These are phyloP conservation scores for Drosophila paranaensis DNA, from an alignment of 2,888 invertebrate genomes.

Conservation along the genomic window DNA sequence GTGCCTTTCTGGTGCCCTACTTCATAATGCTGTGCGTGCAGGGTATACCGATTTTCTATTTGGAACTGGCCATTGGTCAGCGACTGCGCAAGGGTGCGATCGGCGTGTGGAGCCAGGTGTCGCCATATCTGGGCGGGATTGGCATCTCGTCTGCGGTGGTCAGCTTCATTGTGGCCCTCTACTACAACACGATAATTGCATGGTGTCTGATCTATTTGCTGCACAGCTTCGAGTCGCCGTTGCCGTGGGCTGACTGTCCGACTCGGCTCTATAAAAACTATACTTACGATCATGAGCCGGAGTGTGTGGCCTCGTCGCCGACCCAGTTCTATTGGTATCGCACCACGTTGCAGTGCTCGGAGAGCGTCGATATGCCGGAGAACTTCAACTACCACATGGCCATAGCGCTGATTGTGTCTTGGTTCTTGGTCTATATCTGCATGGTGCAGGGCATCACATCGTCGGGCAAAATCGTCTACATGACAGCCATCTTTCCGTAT, in stretches of 20 bases:
- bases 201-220: slow-evolving; percentile 98
- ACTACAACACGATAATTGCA: slow-evolving; percentile 98
- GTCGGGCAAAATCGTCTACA: slow-evolving; percentile 97
- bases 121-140: slow-evolving; percentile 94
- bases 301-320: slow-evolving; percentile 93
- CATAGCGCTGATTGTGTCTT: slow-evolving; percentile 93
- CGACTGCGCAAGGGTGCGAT: slow-evolving; percentile 96
- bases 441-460: slow-evolving; percentile 99
- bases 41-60: slow-evolving; percentile 97
- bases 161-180: slow-evolving; percentile 97
- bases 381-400: slow-evolving; percentile 97
- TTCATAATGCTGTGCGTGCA: slow-evolving; percentile 97
- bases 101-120: slow-evolving; percentile 96
- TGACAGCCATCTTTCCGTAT: slow-evolving; percentile 98
- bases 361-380: slow-evolving; percentile 93
- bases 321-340: slow-evolving; percentile 98
- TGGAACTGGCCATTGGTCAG: slow-evolving; percentile 98
- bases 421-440: slow-evolving; percentile 97
- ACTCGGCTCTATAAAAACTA: slow-evolving; percentile 92
- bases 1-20: slow-evolving; percentile 98
- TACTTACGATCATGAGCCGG: slow-evolving; percentile 91
- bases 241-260: slow-evolving; percentile 97
- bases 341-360: slow-evolving; percentile 94
- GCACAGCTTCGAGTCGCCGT: slow-evolving; percentile 95
- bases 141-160: slow-evolving; percentile 98